These are phyloP conservation scores for Entomobrya proxima DNA, from an alignment of 2,888 invertebrate species.

Conservation along the genomic window DNA sequence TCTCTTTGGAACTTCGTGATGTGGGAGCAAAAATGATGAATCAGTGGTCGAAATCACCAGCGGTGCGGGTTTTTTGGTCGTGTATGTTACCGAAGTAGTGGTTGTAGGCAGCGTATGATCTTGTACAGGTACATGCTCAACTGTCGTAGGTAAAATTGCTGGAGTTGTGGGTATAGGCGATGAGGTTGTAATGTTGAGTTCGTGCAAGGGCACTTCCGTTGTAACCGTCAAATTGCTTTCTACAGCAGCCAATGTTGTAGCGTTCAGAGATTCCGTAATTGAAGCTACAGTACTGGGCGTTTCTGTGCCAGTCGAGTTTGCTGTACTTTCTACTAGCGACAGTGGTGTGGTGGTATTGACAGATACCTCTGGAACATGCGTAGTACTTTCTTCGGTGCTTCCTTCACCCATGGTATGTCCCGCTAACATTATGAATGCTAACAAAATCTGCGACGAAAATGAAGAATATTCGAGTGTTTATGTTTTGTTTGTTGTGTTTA, in stretches of 20 bases:
- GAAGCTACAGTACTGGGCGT: background rate
- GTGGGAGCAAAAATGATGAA: background rate
- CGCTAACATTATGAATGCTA: background rate
- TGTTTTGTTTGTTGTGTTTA: background rate
- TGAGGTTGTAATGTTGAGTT: background rate
- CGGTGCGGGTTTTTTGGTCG: slow-evolving; percentile 9
- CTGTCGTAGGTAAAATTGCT: background rate
- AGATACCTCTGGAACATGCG: too few species aligned
- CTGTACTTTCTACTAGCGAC: background rate
- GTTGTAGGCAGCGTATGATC: background rate
- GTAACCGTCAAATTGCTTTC: background rate
- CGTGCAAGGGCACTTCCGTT: background rate
- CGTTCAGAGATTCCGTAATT: background rate
- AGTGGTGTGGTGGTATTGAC: too few species aligned
- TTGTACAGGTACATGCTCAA: background rate
- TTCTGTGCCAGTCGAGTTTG: too few species aligned
- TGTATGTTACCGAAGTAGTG: background rate
- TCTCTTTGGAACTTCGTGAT: background rate
- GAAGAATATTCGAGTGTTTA: too few species aligned
- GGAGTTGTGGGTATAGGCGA: background rate
- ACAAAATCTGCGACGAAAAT: too few species aligned
- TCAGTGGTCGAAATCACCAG: background rate
- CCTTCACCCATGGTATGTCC: background rate
- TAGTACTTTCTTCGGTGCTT: too few species aligned
- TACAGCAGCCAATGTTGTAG: background rate